These are phyloP conservation scores for Cydia strobilella DNA, from an alignment of 1,140 invertebrate species.

Conservation along the genomic window DNA sequence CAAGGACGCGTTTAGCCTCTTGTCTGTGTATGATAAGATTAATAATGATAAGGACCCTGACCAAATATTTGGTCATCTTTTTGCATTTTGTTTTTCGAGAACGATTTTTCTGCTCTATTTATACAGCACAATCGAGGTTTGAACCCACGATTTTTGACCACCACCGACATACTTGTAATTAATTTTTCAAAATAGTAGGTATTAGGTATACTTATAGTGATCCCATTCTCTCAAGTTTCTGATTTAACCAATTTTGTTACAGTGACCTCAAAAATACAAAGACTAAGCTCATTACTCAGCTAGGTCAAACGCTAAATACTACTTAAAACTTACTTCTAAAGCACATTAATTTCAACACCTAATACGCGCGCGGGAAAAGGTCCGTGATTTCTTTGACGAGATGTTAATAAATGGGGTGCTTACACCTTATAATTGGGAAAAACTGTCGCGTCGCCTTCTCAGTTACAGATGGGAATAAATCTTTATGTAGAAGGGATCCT, in stretches of 20 bases:
- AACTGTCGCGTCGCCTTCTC: constrained; percentile 75
- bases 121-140: too few species aligned
- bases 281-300: neutral
- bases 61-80: too few species aligned
- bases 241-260: neutral
- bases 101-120: too few species aligned
- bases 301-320: neutral
- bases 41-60: too few species aligned
- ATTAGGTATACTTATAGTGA: too few species aligned
- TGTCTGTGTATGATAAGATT: too few species aligned
- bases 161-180: too few species aligned
- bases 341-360: constrained; percentile 38
- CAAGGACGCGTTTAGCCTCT: too few species aligned
- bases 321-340: constrained; percentile 14
- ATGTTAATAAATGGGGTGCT: constrained; percentile 74
- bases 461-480: constrained; percentile 79
- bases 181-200: too few species aligned
- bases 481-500: constrained; percentile 73
- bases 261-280: neutral
- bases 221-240: neutral
- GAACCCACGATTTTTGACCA: too few species aligned
- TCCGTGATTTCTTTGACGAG: constrained; percentile 70
- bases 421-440: constrained; percentile 78
- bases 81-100: too few species aligned
- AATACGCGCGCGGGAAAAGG: constrained; percentile 35